A percentile compares a stretch with the other conserved stretches of the same genome.
phyloP scores from a whole-genome alignment of 2,113 vertebrate genomes.

The Morphnarchus princeps region DNA sequence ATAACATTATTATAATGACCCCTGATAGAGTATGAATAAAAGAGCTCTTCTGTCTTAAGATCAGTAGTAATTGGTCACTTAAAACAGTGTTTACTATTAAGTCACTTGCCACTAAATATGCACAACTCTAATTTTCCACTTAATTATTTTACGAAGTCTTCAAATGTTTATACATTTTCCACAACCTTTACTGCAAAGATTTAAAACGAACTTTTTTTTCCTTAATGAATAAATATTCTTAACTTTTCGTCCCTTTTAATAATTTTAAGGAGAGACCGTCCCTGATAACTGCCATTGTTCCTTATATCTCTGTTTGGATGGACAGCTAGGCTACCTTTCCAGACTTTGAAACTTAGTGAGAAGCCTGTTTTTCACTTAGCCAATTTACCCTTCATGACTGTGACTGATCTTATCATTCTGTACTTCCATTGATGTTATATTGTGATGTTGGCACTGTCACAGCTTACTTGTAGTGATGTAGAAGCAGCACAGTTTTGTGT shows the following conservation, averaged over 20 bases:
- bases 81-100: not conserved
- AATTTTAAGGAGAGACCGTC: not conserved
- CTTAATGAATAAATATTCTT: not conserved
- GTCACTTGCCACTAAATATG: not conserved
- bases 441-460: not conserved
- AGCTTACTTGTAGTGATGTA: not conserved
- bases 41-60: not conserved
- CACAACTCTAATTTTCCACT: not conserved
- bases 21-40: not conserved
- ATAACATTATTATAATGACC: not conserved
- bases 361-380: not conserved
- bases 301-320: not conserved
- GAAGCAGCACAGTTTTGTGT: not conserved
- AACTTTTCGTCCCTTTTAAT: not conserved
- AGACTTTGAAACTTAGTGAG: not conserved
- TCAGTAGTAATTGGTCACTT: not conserved
- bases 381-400: too few species aligned
- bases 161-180: fast-evolving
- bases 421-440: not conserved
- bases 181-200: not conserved
- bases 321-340: not conserved
- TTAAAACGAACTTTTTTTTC: not conserved
- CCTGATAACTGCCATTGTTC: not conserved
- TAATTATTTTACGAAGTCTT: not conserved
- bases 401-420: fast-evolving